A percentile compares a stretch with the other conserved stretches of the same genome.
Evolutionary conservation across 2,888 invertebrate species (phyloP).

Genomic region (Clistopyga incitator): DNA sequence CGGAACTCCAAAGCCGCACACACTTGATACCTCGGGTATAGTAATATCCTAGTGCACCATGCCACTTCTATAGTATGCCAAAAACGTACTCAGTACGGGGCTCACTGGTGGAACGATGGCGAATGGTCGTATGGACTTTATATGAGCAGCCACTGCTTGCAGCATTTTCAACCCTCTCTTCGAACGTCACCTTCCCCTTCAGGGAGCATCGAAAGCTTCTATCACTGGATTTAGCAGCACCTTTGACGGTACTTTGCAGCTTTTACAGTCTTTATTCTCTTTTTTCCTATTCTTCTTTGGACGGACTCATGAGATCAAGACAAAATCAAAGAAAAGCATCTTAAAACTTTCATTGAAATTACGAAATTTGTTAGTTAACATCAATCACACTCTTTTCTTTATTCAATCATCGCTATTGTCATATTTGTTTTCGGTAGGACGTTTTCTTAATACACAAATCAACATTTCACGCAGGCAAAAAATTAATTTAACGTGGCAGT

Average conservation of each 20-base stretch:
- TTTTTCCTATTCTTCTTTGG: slow-evolving; percentile 8
- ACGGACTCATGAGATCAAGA: neutral
- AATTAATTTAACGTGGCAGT: too few species aligned
- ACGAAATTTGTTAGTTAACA: too few species aligned
- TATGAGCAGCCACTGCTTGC: slow-evolving; percentile 31
- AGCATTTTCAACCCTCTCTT: slow-evolving; percentile 38
- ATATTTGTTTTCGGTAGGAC: too few species aligned
- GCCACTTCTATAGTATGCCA: neutral
- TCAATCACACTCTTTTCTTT: too few species aligned
- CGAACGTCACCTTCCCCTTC: neutral
- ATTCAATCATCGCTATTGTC: too few species aligned
- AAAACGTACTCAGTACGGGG: neutral
- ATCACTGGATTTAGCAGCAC: slow-evolving; percentile 18
- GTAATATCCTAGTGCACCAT: slow-evolving; percentile 8
- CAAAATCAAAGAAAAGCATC: neutral
- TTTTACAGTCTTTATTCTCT: slow-evolving; percentile 17
- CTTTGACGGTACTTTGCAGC: slow-evolving; percentile 4
- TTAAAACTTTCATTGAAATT: neutral
- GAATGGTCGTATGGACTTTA: slow-evolving; percentile 22
- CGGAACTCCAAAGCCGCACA: slow-evolving; percentile 36
- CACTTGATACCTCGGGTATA: slow-evolving; percentile 32
- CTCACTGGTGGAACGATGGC: neutral
- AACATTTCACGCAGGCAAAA: too few species aligned
- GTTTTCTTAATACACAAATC: too few species aligned
- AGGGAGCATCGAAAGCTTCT: slow-evolving; percentile 17